Evolutionary conservation across 2,888 invertebrate species (phyloP).

Genomic region (Beris morrisii): DNA sequence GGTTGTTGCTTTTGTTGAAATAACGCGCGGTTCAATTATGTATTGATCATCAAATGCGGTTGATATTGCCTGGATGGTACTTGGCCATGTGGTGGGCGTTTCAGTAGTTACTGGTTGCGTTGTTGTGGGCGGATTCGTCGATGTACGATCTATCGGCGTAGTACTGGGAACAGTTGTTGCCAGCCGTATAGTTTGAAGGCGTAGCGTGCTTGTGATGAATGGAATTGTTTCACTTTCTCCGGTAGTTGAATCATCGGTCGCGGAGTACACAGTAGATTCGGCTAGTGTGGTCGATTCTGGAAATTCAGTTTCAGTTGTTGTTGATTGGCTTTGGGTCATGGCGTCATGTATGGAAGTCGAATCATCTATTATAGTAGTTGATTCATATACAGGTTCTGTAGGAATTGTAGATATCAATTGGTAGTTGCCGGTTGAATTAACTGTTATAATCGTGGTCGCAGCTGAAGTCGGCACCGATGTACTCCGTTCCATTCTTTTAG

Average conservation of each 20-base stretch:
- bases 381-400: slow-evolving; percentile 14
- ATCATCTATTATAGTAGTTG: slow-evolving; percentile 44
- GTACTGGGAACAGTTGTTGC: slow-evolving; percentile 15
- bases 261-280: slow-evolving; percentile 7
- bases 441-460: background rate
- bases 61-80: slow-evolving; percentile 8
- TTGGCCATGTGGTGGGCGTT: background rate
- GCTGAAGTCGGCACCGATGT: slow-evolving; percentile 9
- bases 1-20: background rate
- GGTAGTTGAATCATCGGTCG: background rate
- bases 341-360: slow-evolving; percentile 43
- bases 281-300: background rate
- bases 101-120: background rate
- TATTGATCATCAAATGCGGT: slow-evolving; percentile 17
- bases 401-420: slow-evolving; percentile 17
- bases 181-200: background rate
- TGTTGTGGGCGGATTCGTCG: background rate
- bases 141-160: background rate
- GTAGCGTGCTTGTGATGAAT: slow-evolving; percentile 7
- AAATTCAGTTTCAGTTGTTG: slow-evolving; percentile 18
- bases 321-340: slow-evolving; percentile 35
- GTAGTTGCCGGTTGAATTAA: background rate
- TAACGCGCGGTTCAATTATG: slow-evolving; percentile 7
- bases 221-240: slow-evolving; percentile 13
- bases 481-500: slow-evolving; percentile 24